Percentiles rank a stretch among this genome's conserved stretches.
Conservation (phyloP, 2,797 vertebrate genomes). For the Buphagus erythrorhynchus region DNA sequence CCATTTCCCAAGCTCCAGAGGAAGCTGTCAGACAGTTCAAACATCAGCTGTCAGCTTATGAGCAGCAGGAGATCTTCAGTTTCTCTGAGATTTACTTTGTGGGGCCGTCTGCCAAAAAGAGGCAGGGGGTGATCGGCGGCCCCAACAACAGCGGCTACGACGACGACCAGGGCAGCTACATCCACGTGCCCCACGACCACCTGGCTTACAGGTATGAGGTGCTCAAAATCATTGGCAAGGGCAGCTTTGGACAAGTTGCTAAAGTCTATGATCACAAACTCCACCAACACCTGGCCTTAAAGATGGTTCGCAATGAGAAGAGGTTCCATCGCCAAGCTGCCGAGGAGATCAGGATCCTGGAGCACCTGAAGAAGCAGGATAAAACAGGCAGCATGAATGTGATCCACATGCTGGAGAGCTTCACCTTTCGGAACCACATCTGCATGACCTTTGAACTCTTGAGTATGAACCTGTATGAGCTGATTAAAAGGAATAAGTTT, state of each 20-base stretch:
- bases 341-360: constrained; percentile 96
- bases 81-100: constrained; percentile 93
- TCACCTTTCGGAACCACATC: constrained; percentile 97
- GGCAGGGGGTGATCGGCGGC: constrained; percentile 88
- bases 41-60: constrained; percentile 87
- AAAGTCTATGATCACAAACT: constrained; percentile 97
- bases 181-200: constrained; percentile 94
- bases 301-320: constrained; percentile 98
- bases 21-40: constrained; percentile 92
- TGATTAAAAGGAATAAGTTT: constrained; percentile 98
- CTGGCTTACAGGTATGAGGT: constrained; percentile 96
- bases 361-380: constrained; percentile 96
- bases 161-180: constrained; percentile 94
- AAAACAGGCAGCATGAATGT: constrained; percentile 93
- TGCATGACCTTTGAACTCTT: constrained; percentile 98
- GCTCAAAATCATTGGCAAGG: constrained; percentile 96
- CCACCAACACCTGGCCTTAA: constrained; percentile 94
- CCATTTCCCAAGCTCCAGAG: constrained; percentile 84
- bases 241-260: constrained; percentile 97
- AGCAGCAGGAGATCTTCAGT: constrained; percentile 90
- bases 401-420: constrained; percentile 97
- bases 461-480: constrained; percentile 97
- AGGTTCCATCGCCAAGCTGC: constrained; percentile 95
- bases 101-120: constrained; percentile 95
- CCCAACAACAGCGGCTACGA: constrained; percentile 94